A percentile compares a stretch with the other conserved stretches of the same genome.
These are phyloP conservation scores for Carduelis carduelis DNA, from an alignment of 2,797 vertebrate genomes.

Conservation along the genomic window DNA sequence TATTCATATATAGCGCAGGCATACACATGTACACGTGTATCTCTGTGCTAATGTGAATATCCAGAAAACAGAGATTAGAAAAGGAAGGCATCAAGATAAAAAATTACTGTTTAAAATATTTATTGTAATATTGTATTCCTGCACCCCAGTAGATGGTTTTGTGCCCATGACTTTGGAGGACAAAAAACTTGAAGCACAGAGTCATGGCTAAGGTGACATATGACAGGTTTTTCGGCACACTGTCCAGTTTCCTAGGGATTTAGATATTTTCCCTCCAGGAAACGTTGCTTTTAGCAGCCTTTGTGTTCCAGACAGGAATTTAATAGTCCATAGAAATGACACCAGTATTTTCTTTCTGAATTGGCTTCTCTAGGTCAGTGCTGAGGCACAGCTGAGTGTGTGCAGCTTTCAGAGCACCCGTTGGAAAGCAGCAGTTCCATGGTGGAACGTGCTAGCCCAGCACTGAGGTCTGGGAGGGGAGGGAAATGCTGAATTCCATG, in stretches of 20 bases:
- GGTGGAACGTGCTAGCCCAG: neutral
- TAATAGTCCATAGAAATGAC: neutral
- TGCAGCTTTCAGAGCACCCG: neutral
- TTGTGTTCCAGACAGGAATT: neutral
- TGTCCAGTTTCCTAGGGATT: neutral
- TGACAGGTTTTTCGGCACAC: neutral
- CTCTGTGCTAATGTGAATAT: neutral
- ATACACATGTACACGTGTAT: rapidly evolving
- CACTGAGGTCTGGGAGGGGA: rapidly evolving
- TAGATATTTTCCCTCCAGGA: neutral
- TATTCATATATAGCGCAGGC: neutral
- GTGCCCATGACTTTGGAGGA: neutral
- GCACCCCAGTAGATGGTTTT: neutral
- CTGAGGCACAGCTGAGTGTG: neutral
- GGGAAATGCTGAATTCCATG: too few relatives aligned
- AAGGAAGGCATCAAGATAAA: neutral
- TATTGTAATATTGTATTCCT: neutral
- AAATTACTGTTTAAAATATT: neutral
- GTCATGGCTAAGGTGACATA: neutral
- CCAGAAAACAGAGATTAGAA: neutral
- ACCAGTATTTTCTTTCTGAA: neutral
- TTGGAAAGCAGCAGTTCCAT: neutral
- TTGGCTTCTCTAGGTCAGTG: neutral
- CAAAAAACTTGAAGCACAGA: neutral
- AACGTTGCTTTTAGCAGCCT: neutral